Evolutionary conservation across 2,888 invertebrate species (phyloP).

Genomic region (Harmothoe impar): DNA sequence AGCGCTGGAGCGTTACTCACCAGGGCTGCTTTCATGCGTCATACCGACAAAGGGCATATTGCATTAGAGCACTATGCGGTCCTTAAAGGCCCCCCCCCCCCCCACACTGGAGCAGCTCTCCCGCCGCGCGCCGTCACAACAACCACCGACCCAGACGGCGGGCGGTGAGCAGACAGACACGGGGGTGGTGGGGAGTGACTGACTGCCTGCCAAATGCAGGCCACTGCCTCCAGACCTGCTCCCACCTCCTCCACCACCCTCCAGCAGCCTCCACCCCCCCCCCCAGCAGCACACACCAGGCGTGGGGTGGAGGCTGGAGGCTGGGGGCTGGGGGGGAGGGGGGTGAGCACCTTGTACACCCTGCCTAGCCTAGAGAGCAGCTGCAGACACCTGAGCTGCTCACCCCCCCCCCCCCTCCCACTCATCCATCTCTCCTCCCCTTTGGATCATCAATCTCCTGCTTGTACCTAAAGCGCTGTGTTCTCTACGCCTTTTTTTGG

Average conservation of each 20-base stretch:
- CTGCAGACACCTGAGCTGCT: neutral
- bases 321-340: neutral
- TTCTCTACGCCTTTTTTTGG: too few relatives aligned
- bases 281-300: neutral
- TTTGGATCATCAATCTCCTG: neutral
- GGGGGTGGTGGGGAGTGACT: neutral
- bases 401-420: neutral
- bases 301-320: neutral
- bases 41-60: too few relatives aligned
- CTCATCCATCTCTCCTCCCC: neutral
- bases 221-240: neutral
- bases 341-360: neutral
- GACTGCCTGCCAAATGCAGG: slow-evolving; percentile 38
- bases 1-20: too few relatives aligned
- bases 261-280: neutral
- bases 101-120: neutral
- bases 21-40: too few relatives aligned
- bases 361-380: neutral
- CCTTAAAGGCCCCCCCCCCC: too few relatives aligned
- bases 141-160: slow-evolving; percentile 57
- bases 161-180: neutral
- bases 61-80: too few relatives aligned
- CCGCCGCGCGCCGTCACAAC: slow-evolving; percentile 54
- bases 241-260: neutral
- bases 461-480: too few relatives aligned